Base-by-base conservation (phyloP, 2,888 invertebrate species). In the Hipparchia semele region DNA sequence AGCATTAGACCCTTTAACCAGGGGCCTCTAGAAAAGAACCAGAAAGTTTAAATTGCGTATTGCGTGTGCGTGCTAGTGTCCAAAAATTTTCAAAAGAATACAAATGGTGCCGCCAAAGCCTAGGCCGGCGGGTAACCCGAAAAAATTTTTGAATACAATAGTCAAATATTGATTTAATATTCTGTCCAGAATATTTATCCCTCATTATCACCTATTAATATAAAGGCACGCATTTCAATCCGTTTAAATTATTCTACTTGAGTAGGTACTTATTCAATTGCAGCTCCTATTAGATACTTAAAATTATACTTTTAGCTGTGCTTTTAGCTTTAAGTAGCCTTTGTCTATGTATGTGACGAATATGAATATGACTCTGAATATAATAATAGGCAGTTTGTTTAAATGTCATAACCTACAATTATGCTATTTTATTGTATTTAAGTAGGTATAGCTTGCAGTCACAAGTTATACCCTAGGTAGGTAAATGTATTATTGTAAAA, bases 91-190 rank as follows among this genome's bases (percentile, higher is more conserved):
- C 10, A 39, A 3, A 9, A 13, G 33, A 39, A 39, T 6, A 12
- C 45, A 7, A n/a, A 59, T 33, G 61, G 8, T 8, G 45, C 61
- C 61, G 46, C 46, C 39, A 39, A 39, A 60, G 33, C 0, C 2
- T 0, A n/a, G n/a, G 61, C 45, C n/a, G 45, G n/a, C n/a, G n/a
- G 4, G 10, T n/a, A 45, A 61, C 45, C 45, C n/a, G 6, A 61
- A 59, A 61, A n/a, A 60, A 9, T 39, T 10, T 64, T 51, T 51
- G 64, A 64, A 64, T 64, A 64, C 64, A 64, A 64, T 64, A 51
- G 64, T 5, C 49, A 39, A 12, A 64, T 64, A 64, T 58, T 49
- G 10, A 51, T 46, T n/a, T 13, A 23, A 46, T 49, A 49, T 64
- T 13, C 49, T 23, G 64, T 23, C 13, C 49, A 13, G 64, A 64